These are phyloP conservation scores for Latrodectus hesperus DNA, from an alignment of 2,888 invertebrate species.

Conservation along the genomic window DNA sequence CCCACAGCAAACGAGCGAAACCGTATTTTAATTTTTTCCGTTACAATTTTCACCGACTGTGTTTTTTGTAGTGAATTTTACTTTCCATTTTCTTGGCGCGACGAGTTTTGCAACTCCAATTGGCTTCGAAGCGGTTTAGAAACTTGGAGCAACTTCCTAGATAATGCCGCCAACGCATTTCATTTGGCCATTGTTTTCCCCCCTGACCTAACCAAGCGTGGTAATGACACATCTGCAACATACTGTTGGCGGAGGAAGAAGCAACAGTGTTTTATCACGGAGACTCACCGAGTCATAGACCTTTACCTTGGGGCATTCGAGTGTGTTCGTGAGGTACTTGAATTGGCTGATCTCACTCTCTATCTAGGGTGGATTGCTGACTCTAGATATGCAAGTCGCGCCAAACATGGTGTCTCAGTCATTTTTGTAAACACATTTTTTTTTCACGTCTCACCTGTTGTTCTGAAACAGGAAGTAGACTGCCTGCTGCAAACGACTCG, in stretches of 20 bases:
- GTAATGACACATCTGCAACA: conserved; percentile 64
- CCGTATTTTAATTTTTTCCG: not conserved
- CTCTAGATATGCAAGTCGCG: conserved; percentile 36
- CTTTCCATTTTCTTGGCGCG: conserved; percentile 1
- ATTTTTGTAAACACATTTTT: conserved; percentile 54
- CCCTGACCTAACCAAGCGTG: conserved; percentile 63
- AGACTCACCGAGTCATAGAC: conserved; percentile 64
- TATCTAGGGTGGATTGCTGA: conserved; percentile 40
- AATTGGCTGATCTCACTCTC: conserved; percentile 43
- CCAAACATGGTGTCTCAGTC: conserved; percentile 53
- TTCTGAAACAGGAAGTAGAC: conserved; percentile 57
- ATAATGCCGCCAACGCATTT: conserved; percentile 64
- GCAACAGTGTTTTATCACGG: conserved; percentile 50
- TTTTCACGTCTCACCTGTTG: conserved; percentile 63
- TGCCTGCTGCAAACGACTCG: conserved; percentile 42
- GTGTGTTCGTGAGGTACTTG: conserved; percentile 61
- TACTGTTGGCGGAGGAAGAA: conserved; percentile 43
- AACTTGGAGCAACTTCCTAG: conserved; percentile 40
- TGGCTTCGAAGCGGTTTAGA: conserved; percentile 26
- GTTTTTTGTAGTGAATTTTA: conserved; percentile 13
- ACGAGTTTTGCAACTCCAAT: conserved; percentile 38
- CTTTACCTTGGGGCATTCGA: conserved; percentile 60
- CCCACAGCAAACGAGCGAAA: not conserved
- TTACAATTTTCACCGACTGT: not conserved
- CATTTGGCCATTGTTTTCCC: conserved; percentile 36